Conservation (phyloP, 2,888 invertebrate genomes). For the Falcaria lacertinaria region DNA sequence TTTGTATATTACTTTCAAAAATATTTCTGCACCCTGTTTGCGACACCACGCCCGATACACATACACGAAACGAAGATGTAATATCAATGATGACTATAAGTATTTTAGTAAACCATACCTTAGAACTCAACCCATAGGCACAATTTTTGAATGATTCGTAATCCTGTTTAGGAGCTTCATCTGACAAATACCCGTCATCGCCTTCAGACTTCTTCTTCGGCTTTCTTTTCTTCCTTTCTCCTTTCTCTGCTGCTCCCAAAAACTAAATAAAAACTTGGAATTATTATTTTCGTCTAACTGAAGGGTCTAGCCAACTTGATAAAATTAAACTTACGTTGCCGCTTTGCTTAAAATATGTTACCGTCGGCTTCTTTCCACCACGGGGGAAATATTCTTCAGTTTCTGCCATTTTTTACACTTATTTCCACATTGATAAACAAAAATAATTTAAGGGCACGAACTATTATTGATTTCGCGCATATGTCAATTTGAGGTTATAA, state of each 20-base stretch:
- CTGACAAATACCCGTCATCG: conserved; percentile 70
- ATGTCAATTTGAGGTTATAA: conserved; percentile 41
- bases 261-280: conserved; percentile 35
- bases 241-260: conserved; percentile 62
- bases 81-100: no score
- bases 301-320: not conserved
- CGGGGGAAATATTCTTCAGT: conserved; percentile 79
- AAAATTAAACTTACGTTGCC: conserved; percentile 49
- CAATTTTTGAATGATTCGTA: conserved; percentile 56
- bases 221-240: conserved; percentile 60
- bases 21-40: no score
- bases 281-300: not conserved
- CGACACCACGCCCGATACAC: no score
- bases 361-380: conserved; percentile 72
- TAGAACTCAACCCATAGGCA: conserved; percentile 50
- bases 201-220: conserved; percentile 54
- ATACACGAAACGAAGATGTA: no score
- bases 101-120: conserved; percentile 31
- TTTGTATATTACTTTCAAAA: no score
- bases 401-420: conserved; percentile 48
- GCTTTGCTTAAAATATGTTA: conserved; percentile 63
- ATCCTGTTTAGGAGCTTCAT: conserved; percentile 47
- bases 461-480: conserved; percentile 20
- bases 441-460: conserved; percentile 10
- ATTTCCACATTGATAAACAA: conserved; percentile 10